Evolutionary conservation across 2,113 vertebrate species (phyloP).

Genomic region (Ancistrus triradiatus): DNA sequence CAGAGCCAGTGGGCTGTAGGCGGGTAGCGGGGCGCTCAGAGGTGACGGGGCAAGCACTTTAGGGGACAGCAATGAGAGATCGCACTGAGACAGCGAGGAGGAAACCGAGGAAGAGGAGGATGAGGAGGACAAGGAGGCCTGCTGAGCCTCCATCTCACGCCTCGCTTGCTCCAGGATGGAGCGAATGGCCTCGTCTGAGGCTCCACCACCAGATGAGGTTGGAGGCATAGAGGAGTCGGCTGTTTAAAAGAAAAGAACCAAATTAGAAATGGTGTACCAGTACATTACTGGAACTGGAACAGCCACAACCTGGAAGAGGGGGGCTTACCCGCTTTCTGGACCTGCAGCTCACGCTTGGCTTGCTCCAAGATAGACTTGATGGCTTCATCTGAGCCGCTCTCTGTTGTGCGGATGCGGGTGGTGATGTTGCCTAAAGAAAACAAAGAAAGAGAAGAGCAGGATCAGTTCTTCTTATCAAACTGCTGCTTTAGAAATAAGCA

Average conservation of each 20-base stretch:
- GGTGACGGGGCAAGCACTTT: constrained; percentile 82
- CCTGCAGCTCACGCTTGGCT: constrained; percentile 89
- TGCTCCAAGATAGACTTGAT: constrained; percentile 91
- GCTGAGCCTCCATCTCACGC: constrained; percentile 89
- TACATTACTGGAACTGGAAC: background rate
- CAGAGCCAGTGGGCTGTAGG: constrained; percentile 76
- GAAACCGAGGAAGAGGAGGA: constrained; percentile 69
- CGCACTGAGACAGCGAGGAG: constrained; percentile 75
- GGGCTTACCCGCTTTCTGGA: constrained; percentile 77
- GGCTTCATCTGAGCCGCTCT: constrained; percentile 84
- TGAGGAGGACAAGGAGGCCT: constrained; percentile 77
- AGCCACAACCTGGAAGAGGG: background rate
- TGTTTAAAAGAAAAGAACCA: constrained; percentile 45
- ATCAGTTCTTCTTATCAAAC: background rate
- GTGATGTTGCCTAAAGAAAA: constrained; percentile 80
- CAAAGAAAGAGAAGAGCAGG: background rate
- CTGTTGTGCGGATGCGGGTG: constrained; percentile 81
- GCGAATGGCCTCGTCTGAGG: constrained; percentile 84
- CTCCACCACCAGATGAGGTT: constrained; percentile 83
- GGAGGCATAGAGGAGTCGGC: constrained; percentile 79
- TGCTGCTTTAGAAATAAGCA: background rate
- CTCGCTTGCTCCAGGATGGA: constrained; percentile 87
- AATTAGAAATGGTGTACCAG: background rate
- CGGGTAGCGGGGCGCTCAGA: constrained; percentile 66
- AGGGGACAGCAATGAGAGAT: constrained; percentile 75